Evolutionary conservation across 2,113 vertebrate genomes (phyloP).

Genomic region (Pipra filicauda): DNA sequence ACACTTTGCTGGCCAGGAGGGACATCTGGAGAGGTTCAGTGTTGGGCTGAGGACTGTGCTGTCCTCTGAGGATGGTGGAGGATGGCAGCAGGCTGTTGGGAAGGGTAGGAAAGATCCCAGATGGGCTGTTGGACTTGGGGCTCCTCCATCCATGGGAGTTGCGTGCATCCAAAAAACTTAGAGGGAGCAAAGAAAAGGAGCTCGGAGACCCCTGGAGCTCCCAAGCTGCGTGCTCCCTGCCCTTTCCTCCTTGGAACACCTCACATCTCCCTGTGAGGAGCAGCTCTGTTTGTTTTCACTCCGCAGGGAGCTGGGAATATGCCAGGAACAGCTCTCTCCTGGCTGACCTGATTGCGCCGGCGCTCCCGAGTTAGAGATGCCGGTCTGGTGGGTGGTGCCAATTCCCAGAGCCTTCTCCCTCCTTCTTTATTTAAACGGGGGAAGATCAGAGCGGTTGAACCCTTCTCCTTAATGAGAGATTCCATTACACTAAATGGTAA

Average conservation of each 20-base stretch:
- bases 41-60: not conserved
- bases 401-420: constrained; percentile 16
- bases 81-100: not conserved
- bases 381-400: not conserved
- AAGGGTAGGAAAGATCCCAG: not conserved
- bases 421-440: not conserved
- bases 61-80: not conserved
- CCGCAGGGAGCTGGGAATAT: accelerated
- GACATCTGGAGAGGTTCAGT: not conserved
- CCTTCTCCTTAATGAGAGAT: constrained; percentile 7
- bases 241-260: not conserved
- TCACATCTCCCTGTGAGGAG: not conserved
- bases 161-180: not conserved
- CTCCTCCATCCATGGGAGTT: not conserved
- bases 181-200: not conserved
- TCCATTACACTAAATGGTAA: not conserved
- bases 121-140: accelerated
- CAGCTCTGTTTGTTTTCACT: not conserved
- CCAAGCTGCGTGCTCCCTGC: not conserved
- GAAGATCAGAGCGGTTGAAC: constrained; percentile 1
- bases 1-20: not conserved
- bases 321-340: not conserved
- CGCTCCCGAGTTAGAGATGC: not conserved
- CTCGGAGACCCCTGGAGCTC: not conserved
- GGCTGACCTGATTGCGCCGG: not conserved